Evolutionary conservation across 1,140 invertebrate genomes (phyloP), one percentile per base, ranked within the genome.

Genomic region (Trachelipus rathkii): DNA sequence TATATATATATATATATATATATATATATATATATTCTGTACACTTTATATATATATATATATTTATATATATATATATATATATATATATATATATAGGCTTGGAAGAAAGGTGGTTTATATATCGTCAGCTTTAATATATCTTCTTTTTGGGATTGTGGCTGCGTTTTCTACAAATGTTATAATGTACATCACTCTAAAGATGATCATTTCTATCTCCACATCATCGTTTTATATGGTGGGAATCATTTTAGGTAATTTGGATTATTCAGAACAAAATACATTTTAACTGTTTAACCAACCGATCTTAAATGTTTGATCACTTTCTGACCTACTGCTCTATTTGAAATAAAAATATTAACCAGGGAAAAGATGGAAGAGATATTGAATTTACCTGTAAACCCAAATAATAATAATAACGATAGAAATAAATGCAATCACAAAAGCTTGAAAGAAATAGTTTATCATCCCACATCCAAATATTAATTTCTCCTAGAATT

Each of bases 1-100:
- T 60, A 60, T 60, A 60, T 60, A 60, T 60, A 60, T 60, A 60
- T 60, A 60, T 60, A 60, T 60, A 60, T 60, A 60, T 60, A 60
- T 60, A 60, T 60, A 60, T 60, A 60, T 60, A 60, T 60, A 60
- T 60, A 60, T 60, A 60, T 60, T 60, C 2, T 60, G 8, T 60
- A 60, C 8, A 60, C n/a, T 60, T 4, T 60, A 60, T 60, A 60
- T 60, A 60, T 60, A 60, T 60, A 60, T 60, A 60, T 60, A 60
- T 60, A 60, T 60, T 4, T 60, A 60, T 60, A 60, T 60, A 60
- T 60, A 60, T 60, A 60, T 60, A 60, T 60, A 15, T 19, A 13
- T 60, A 60, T 60, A 13, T 19, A 60, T 19, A 13, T 60, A 15
- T 60, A 15, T 60, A 19, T 60, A 60, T 60, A 60, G 50, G 19